These are phyloP conservation scores for Eutrigla gurnardus DNA, from an alignment of 2,797 vertebrate genomes.

Conservation along the genomic window DNA sequence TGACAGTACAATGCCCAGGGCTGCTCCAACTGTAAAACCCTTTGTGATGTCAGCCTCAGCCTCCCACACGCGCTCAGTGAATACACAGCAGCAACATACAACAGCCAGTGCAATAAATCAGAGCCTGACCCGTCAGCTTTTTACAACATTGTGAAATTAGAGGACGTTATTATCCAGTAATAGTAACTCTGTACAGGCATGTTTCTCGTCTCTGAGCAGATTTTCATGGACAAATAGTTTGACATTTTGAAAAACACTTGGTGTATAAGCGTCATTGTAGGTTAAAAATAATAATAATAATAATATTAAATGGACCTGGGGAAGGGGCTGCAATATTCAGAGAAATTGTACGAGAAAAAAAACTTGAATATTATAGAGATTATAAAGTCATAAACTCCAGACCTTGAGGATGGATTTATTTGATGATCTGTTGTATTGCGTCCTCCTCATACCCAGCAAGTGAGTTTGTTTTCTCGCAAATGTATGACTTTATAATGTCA, in stretches of 20 bases:
- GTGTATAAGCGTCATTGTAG: too few relatives aligned
- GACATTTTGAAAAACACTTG: not conserved
- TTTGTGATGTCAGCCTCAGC: constrained; percentile 49
- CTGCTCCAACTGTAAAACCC: constrained; percentile 49
- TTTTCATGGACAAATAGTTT: constrained; percentile 21
- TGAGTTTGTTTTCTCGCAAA: too few relatives aligned
- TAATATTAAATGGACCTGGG: too few relatives aligned
- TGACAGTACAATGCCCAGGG: constrained; percentile 61
- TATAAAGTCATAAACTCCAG: too few relatives aligned
- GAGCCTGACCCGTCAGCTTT: constrained; percentile 30
- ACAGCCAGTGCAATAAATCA: constrained; percentile 14
- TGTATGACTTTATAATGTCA: too few relatives aligned
- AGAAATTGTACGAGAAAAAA: too few relatives aligned
- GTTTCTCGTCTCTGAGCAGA: constrained; percentile 19
- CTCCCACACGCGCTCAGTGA: constrained; percentile 40
- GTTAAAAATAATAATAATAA: too few relatives aligned
- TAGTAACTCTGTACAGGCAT: constrained; percentile 3
- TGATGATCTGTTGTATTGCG: too few relatives aligned
- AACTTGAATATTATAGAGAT: too few relatives aligned
- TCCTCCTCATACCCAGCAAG: too few relatives aligned
- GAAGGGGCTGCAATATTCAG: too few relatives aligned
- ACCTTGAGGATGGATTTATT: too few relatives aligned
- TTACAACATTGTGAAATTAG: constrained; percentile 25
- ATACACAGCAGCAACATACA: constrained; percentile 40
- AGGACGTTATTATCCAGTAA: constrained; percentile 11